Evolutionary conservation across 2,888 invertebrate genomes (phyloP), one percentile per base, ranked within the genome.

Genomic region (Lycia hirtaria): DNA sequence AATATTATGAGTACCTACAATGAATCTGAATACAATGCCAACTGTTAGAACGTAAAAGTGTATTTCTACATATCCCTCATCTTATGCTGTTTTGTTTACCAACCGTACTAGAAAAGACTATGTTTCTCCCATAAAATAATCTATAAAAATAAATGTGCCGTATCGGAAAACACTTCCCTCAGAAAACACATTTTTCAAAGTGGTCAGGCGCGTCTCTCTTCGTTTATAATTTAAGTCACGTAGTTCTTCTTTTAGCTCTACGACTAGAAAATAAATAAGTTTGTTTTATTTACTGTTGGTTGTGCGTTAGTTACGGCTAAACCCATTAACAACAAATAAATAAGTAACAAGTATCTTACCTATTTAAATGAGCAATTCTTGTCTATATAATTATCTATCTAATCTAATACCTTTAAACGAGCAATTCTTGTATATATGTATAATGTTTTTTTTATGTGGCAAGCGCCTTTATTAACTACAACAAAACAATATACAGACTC

Each of bases 171-270:
- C 44, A 50, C 17, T 51, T 44, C 24, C 38, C 30, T 22, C 33
- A 14, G 24, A 37, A 40, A 49, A 28, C 37, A 41, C 52, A 40
- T 51, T 59, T 40, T 64, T 62, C 17, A 51, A 66, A 15, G 40
- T 10, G 12, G 30, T 7, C 32, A 19, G 45, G 30, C 40, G 20
- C 44, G 59, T 40, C 57, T 48, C n/a, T 67, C 60, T 38, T 28
- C 54, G 17, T 22, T 44, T 30, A 62, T 55, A 7, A 65, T 60
- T 49, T 30, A 28, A 26, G 57, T 41, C 37, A 49, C 60, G 15
- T 24, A 32, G 4, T 17, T 33, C 10, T 49, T 38, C 49, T 59
- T 20, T 52, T 54, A 35, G 49, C 51, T 19, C 30, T 3, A 4
- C 26, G 41, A 56, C 14, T 48, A 28, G 20, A 38, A 44, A 50